Percentiles rank a stretch among this genome's conserved stretches.
phyloP scores from a whole-genome alignment of 2,113 vertebrate genomes.

The Nettapus auritus region DNA sequence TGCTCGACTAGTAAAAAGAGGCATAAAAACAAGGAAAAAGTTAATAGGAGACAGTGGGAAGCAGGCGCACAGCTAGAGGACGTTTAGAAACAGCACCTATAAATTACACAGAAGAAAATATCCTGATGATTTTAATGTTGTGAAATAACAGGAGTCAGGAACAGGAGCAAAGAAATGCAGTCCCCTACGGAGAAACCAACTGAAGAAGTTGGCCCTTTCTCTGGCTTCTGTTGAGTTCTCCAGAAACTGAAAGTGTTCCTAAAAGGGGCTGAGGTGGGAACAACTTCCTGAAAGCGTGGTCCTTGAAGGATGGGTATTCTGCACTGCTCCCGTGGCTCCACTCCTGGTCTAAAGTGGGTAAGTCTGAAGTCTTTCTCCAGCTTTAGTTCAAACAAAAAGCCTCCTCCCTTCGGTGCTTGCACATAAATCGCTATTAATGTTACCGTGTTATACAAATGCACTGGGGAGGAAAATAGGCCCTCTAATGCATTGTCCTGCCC shows the following conservation, averaged over 20 bases:
- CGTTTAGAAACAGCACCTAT: background rate
- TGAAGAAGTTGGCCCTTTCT: background rate
- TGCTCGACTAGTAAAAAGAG: background rate
- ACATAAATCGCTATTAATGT: constrained; percentile 66
- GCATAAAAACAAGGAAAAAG: background rate
- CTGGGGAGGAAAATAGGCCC: constrained; percentile 46
- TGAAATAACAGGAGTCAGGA: background rate
- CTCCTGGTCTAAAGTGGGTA: background rate
- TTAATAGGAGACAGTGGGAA: background rate
- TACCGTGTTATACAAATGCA: constrained; percentile 50
- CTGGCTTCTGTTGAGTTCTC: constrained; percentile 51
- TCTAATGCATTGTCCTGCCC: constrained; percentile 47
- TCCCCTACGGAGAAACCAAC: background rate
- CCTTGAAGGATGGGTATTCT: constrained; percentile 3
- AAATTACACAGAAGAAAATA: background rate
- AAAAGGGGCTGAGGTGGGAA: constrained; percentile 23
- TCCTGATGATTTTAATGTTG: background rate
- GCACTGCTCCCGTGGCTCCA: background rate
- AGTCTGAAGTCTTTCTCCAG: background rate
- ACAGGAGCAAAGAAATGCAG: background rate
- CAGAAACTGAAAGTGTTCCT: constrained; percentile 38
- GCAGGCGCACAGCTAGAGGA: background rate
- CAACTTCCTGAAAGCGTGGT: constrained; percentile 13
- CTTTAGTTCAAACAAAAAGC: constrained; percentile 15
- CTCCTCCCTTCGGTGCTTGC: constrained; percentile 27